These are phyloP conservation scores for Bimastos eiseni DNA, from an alignment of 2,888 invertebrate species.

Conservation along the genomic window DNA sequence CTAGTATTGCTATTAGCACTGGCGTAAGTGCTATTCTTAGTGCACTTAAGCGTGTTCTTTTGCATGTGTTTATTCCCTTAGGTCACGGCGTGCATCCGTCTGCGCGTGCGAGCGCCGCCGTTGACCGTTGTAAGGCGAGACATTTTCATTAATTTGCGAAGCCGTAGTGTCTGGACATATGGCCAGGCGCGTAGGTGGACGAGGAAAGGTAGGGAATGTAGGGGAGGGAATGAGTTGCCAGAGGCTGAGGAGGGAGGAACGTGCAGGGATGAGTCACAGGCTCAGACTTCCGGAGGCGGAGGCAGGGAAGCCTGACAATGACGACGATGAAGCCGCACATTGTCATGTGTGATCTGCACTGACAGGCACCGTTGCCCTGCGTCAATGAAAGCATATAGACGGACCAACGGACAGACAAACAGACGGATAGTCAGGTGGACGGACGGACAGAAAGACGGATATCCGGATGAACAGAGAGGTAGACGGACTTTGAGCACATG, in stretches of 20 bases:
- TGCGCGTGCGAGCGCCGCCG: not conserved
- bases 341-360: not conserved
- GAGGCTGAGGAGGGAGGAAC: not conserved
- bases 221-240: not conserved
- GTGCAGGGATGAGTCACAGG: not conserved
- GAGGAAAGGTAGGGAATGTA: not conserved
- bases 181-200: not conserved
- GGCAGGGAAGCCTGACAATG: not conserved
- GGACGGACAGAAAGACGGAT: not conserved
- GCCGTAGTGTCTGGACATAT: not conserved
- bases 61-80: not conserved
- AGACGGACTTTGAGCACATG: too few relatives aligned
- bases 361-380: not conserved
- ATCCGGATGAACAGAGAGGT: not conserved
- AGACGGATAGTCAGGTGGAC: not conserved
- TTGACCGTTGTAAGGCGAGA: not conserved
- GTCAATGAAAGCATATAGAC: not conserved
- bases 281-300: not conserved
- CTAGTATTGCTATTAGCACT: too few relatives aligned
- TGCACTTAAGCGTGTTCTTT: not conserved
- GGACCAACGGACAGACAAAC: not conserved
- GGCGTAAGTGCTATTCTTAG: not conserved
- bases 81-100: not conserved
- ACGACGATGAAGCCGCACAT: not conserved
- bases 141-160: constrained; percentile 13